Percentiles rank a stretch among this genome's conserved stretches.
Conservation (phyloP, 2,797 vertebrate species). For the Cyprinella venusta region DNA sequence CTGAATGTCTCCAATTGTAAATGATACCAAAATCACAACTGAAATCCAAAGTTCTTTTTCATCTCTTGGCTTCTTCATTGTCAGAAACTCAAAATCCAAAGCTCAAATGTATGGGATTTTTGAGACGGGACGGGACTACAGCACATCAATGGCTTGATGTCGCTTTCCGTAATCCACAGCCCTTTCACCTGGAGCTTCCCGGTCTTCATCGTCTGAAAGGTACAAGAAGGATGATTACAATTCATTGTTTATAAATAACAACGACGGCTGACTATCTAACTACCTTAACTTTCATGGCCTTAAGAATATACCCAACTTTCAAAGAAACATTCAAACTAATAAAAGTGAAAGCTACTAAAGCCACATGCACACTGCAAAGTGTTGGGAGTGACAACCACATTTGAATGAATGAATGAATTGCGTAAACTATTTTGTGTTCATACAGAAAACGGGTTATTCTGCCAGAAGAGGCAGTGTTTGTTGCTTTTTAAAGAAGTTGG, state of each 20-base stretch:
- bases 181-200: slow-evolving; percentile 89
- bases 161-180: slow-evolving; percentile 90
- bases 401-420: not conserved
- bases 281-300: not conserved
- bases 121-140: slow-evolving; percentile 72
- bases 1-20: slow-evolving; percentile 31
- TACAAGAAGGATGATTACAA: slow-evolving; percentile 13
- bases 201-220: slow-evolving; percentile 91
- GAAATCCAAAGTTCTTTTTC: slow-evolving; percentile 52
- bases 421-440: not conserved
- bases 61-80: slow-evolving; percentile 31
- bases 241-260: not conserved
- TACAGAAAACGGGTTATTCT: not conserved
- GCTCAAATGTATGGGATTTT: not conserved
- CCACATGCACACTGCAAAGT: slow-evolving; percentile 19
- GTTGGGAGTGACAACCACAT: not conserved
- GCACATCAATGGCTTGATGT: slow-evolving; percentile 85
- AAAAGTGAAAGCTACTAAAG: not conserved
- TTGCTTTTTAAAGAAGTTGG: not conserved
- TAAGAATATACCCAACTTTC: not conserved
- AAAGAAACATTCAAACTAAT: not conserved
- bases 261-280: not conserved
- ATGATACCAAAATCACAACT: slow-evolving; percentile 32
- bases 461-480: not conserved
- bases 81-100: slow-evolving; percentile 17